These are phyloP conservation scores for Siniperca knerii DNA, from an alignment of 2,113 vertebrate genomes.

Conservation along the genomic window DNA sequence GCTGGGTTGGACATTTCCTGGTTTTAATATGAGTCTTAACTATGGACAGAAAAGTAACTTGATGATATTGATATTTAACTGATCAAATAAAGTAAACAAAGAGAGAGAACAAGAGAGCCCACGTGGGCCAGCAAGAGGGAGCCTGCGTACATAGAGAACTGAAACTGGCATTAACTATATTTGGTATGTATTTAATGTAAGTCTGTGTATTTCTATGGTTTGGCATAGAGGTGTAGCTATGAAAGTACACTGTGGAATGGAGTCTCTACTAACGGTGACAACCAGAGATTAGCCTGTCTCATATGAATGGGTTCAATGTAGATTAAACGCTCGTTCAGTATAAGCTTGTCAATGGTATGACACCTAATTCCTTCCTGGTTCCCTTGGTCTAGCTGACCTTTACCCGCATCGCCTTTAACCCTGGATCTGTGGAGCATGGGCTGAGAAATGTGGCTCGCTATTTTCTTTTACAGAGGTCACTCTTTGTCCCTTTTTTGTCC, in stretches of 20 bases:
- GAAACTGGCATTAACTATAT: background rate
- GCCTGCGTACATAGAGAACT: background rate
- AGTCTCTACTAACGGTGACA: background rate
- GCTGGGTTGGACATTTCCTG: background rate
- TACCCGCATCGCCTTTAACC: conserved; percentile 42
- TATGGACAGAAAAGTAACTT: background rate
- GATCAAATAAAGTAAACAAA: background rate
- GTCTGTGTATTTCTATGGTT: background rate
- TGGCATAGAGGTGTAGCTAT: background rate
- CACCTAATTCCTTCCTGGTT: background rate
- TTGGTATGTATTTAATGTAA: background rate
- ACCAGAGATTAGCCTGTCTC: background rate
- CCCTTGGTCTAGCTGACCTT: conserved; percentile 26
- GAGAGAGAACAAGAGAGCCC: background rate
- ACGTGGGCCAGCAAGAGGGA: background rate
- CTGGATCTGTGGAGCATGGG: conserved; percentile 17
- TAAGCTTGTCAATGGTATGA: background rate
- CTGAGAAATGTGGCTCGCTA: conserved; percentile 47
- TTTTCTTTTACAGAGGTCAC: conserved; percentile 47
- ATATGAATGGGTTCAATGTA: background rate
- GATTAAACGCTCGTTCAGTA: background rate
- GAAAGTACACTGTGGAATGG: background rate
- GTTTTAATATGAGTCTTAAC: background rate
- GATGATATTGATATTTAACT: background rate
- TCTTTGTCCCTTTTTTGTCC: conserved; percentile 64